phyloP scores from a whole-genome alignment of 2,113 vertebrate species.

The Hassar affinis region DNA sequence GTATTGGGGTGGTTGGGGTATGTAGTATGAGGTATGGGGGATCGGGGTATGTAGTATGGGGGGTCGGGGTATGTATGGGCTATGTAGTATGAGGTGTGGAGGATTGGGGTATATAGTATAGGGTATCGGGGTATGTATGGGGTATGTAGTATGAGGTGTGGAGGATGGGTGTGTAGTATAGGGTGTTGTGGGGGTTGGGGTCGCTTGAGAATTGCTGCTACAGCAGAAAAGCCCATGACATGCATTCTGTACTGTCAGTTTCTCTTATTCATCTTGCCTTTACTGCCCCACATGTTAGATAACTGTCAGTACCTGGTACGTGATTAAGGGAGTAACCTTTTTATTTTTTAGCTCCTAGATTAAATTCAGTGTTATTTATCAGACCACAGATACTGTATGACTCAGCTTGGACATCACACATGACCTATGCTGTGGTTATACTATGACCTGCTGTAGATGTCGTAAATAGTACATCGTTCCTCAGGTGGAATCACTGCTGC shows the following conservation, averaged over 20 bases:
- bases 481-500: neutral
- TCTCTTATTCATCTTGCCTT: neutral
- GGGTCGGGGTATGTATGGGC: too few species aligned
- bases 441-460: too few species aligned
- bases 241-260: conserved; percentile 47
- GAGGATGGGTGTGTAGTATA: too few species aligned
- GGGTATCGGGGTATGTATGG: too few species aligned
- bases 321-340: neutral
- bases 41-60: too few species aligned
- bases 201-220: conserved; percentile 43
- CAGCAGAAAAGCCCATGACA: conserved; percentile 44
- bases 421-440: neutral
- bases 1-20: too few species aligned
- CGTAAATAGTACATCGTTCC: neutral
- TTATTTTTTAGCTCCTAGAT: neutral
- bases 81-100: too few species aligned
- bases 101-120: too few species aligned
- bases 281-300: neutral
- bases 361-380: neutral
- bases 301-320: neutral
- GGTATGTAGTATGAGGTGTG: too few species aligned
- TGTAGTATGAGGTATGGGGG: too few species aligned
- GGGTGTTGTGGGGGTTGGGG: neutral
- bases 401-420: neutral
- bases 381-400: too few species aligned